Conservation (phyloP, 2,113 vertebrate species). For the Callorhinus ursinus region DNA sequence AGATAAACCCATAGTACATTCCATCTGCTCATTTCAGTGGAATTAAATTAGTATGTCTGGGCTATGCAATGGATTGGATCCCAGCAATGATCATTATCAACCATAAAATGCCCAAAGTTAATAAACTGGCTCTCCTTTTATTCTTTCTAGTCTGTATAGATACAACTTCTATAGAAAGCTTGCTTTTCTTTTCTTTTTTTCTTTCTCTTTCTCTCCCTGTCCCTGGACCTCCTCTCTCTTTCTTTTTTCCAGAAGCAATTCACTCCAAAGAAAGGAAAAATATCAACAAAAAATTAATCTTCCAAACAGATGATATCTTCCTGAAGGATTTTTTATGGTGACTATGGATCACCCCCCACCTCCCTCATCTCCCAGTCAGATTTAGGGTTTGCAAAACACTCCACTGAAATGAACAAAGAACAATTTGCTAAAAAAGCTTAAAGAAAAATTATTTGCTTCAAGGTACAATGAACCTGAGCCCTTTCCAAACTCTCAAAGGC, state of each 20-base stretch:
- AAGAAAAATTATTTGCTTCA: background rate
- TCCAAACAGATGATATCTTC: background rate
- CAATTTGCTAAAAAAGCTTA: background rate
- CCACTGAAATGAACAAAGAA: background rate
- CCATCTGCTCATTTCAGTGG: background rate
- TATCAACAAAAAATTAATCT: background rate
- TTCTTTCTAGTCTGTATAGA: background rate
- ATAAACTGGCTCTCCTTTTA: background rate
- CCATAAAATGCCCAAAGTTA: background rate
- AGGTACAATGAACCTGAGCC: background rate
- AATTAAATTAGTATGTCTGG: background rate
- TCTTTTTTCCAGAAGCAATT: background rate
- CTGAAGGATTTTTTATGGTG: background rate
- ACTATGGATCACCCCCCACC: background rate
- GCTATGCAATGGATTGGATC: background rate
- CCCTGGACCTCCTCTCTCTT: background rate
- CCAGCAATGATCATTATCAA: background rate
- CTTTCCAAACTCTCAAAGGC: background rate
- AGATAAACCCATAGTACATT: background rate
- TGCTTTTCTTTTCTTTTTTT: background rate
- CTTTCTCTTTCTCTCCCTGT: background rate
- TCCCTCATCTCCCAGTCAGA: background rate
- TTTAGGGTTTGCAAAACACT: constrained; percentile 12
- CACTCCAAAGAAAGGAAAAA: constrained; percentile 15
- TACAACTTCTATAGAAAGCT: background rate